A percentile compares a stretch with the other conserved stretches of the same genome.
These are phyloP conservation scores for Aix galericulata DNA, from an alignment of 2,113 vertebrate species.

Conservation along the genomic window DNA sequence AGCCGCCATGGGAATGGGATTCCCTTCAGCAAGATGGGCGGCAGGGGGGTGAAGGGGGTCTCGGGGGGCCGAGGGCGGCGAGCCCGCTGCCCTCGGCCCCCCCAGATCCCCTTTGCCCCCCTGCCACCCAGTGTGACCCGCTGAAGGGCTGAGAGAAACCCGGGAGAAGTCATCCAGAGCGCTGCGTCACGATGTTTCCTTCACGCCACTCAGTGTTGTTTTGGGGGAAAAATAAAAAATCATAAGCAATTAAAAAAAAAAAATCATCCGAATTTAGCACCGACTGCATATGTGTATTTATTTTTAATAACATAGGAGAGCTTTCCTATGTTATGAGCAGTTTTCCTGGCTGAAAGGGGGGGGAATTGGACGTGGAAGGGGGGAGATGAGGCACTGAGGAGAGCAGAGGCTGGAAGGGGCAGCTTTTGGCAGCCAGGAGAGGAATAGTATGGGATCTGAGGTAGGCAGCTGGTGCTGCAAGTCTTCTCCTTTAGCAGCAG, in stretches of 20 bases:
- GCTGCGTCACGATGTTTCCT: neutral
- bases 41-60: no score
- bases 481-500: neutral
- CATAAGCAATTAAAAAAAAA: no score
- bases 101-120: no score
- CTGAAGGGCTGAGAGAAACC: neutral
- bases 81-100: no score
- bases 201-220: neutral
- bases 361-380: neutral
- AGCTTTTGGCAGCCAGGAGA: neutral
- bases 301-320: neutral
- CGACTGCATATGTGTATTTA: neutral
- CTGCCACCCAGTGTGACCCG: neutral
- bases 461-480: neutral
- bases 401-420: neutral
- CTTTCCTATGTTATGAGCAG: no score
- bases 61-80: no score
- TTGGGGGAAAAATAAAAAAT: neutral
- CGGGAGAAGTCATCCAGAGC: rapidly evolving
- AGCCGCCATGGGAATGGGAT: neutral
- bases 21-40: no score
- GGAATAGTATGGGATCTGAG: neutral
- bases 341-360: neutral
- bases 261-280: neutral
- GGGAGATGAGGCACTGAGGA: neutral